A percentile compares a stretch with the other conserved stretches of the same genome.
phyloP scores from a whole-genome alignment of 64 coral and sea anemone genomes.

The Actinia tenebrosa region DNA sequence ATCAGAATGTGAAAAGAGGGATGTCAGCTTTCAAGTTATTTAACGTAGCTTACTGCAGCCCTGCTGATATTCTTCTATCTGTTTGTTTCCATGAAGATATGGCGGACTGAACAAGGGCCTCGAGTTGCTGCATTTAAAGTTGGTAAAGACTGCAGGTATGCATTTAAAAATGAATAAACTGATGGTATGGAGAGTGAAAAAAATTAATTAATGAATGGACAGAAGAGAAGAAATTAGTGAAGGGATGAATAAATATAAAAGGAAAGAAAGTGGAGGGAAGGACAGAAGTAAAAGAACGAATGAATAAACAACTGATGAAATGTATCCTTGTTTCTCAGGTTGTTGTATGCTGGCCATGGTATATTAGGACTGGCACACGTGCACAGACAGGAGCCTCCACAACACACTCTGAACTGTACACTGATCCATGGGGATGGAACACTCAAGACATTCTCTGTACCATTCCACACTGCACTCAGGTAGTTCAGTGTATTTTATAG shows the following conservation, averaged over 20 bases:
- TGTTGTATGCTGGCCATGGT: constrained; percentile 92
- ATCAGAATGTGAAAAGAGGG: no score
- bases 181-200: no score
- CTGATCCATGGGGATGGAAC: constrained; percentile 86
- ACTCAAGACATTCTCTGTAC: constrained; percentile 74
- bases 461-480: constrained; percentile 95
- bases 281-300: not conserved
- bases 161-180: no score
- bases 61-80: not conserved
- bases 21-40: no score
- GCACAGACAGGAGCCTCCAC: constrained; percentile 67
- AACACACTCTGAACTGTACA: constrained; percentile 87
- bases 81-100: constrained; percentile 52
- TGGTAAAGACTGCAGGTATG: constrained; percentile 88
- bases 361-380: constrained; percentile 90
- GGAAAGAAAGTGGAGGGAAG: not conserved
- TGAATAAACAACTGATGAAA: not conserved
- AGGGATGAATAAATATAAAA: not conserved
- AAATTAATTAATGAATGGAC: not conserved
- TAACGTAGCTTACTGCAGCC: no score
- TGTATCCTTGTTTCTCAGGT: constrained; percentile 18
- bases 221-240: not conserved
- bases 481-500: not conserved
- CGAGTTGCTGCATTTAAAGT: constrained; percentile 94
- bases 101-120: constrained; percentile 93